These are phyloP conservation scores for Marasmarcha lunaedactyla DNA, from an alignment of 2,888 invertebrate genomes.

Conservation along the genomic window DNA sequence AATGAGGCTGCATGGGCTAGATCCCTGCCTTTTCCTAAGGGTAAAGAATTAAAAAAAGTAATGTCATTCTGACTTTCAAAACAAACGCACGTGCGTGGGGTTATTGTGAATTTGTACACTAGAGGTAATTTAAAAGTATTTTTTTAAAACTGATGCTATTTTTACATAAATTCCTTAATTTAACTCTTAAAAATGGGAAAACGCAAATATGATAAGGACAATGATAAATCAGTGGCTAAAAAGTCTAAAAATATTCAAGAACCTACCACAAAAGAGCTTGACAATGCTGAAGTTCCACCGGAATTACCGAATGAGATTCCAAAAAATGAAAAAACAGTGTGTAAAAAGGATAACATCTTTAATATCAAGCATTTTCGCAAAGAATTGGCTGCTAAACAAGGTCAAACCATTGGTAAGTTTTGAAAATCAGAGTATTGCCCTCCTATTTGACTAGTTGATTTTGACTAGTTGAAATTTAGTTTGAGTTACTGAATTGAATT, in stretches of 20 bases:
- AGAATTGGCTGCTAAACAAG: slow-evolving; percentile 58
- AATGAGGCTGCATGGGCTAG: no score
- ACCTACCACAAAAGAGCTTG: background rate
- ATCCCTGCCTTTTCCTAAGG: no score
- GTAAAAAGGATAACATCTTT: slow-evolving; percentile 41
- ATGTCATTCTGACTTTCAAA: no score
- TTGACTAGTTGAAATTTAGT: background rate
- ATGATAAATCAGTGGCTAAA: slow-evolving; percentile 22
- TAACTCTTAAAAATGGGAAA: slow-evolving; percentile 53
- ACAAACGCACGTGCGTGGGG: no score
- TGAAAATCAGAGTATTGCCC: no score
- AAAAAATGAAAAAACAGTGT: slow-evolving; percentile 16
- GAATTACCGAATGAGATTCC: background rate
- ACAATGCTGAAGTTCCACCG: background rate
- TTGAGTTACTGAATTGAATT: background rate
- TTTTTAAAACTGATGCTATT: no score
- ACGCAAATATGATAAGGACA: slow-evolving; percentile 38
- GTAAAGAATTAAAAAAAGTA: no score
- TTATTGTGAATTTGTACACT: no score
- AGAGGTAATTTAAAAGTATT: no score
- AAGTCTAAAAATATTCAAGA: slow-evolving; percentile 15
- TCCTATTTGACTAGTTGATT: no score
- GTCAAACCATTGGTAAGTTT: slow-evolving; percentile 67
- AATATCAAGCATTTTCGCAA: slow-evolving; percentile 72
- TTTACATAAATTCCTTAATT: no score